Conservation (phyloP, 2,888 invertebrate genomes). For the Sisyra terminalis region DNA sequence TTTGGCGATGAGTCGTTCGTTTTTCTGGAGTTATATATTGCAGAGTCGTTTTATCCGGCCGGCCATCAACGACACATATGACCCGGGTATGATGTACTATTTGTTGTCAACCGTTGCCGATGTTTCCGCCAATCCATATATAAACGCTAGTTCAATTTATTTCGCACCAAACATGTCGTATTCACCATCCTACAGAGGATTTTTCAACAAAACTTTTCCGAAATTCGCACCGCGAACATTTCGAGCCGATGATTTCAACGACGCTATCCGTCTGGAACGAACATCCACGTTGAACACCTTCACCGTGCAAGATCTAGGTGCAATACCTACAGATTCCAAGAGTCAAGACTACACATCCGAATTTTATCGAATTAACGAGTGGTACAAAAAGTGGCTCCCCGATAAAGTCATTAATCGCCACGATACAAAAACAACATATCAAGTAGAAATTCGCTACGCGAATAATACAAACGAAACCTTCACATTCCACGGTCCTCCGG, state of each 20-base stretch:
- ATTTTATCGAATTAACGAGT: conserved; percentile 82
- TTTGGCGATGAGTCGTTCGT: conserved; percentile 89
- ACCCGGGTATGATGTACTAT: conserved; percentile 97
- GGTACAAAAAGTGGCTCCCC: conserved; percentile 86
- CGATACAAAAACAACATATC: conserved; percentile 84
- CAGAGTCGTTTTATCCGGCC: conserved; percentile 82
- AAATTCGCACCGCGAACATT: conserved; percentile 88
- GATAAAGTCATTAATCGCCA: conserved; percentile 64
- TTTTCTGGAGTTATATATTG: conserved; percentile 89
- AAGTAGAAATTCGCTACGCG: conserved; percentile 84
- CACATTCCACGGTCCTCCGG: conserved; percentile 87
- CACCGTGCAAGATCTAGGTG: conserved; percentile 69
- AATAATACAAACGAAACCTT: conserved; percentile 93
- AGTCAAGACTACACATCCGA: conserved; percentile 83
- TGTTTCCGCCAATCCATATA: conserved; percentile 79
- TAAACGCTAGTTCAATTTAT: conserved; percentile 86
- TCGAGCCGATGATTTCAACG: conserved; percentile 84
- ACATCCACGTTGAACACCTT: conserved; percentile 93
- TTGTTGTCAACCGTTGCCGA: conserved; percentile 90
- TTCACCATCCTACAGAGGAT: conserved; percentile 84
- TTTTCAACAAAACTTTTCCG: conserved; percentile 91
- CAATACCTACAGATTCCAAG: conserved; percentile 59
- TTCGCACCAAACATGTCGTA: conserved; percentile 90
- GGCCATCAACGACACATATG: conserved; percentile 81
- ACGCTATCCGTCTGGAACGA: conserved; percentile 87